Base-by-base conservation (phyloP, 2,113 vertebrate genomes). In the Tiliqua scincoides region DNA sequence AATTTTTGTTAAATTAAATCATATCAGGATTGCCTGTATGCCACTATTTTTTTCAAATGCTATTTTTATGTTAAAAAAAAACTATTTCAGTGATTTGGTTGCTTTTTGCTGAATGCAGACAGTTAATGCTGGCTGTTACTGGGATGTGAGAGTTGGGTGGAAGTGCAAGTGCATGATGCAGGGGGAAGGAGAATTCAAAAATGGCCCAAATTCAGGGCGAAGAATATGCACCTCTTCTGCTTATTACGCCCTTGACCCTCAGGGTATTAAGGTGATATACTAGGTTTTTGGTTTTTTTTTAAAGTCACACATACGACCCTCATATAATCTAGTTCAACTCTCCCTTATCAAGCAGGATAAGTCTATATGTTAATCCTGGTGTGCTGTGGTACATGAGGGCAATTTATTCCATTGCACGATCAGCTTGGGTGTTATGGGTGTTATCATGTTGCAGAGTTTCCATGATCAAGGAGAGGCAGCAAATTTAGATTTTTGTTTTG, bases 401-500 rank as follows among this genome's bases (percentile, higher is more conserved):
- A 0, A 68, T 0, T 40, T 27, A 0, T n/a, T 18, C 35, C 21
- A 0, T 0, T 0, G n/a, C 14, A 2, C 6, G 2, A 0, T 0
- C 8, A 48, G 25, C 12, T 25, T 32, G 1, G 0, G 37, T 1
- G 40, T 0, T 1, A 0, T 32, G 1, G 0, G 37, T 1, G 40
- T 0, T 1, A 0, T 0, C 8, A 0, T 6, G 0, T 57, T 37
- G 15, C 37, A 62, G 30, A 77, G n/a, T 0, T 2, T 0, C 81
- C 12, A 0, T 25, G 14, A 0, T 1, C 0, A 0, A 0, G 61
- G 18, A 0, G 0, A 4, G 5, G 20, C 54, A 0, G 0, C 10
- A 0, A 18, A 0, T 20, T 0, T 27, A 0, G 2, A 12, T 0
- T 10, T 59, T 0, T 20, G 0, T 0, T 59, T 0, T 20, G 0